phyloP scores from a whole-genome alignment of 2,113 vertebrate species.

The Hiodon alosoides region DNA sequence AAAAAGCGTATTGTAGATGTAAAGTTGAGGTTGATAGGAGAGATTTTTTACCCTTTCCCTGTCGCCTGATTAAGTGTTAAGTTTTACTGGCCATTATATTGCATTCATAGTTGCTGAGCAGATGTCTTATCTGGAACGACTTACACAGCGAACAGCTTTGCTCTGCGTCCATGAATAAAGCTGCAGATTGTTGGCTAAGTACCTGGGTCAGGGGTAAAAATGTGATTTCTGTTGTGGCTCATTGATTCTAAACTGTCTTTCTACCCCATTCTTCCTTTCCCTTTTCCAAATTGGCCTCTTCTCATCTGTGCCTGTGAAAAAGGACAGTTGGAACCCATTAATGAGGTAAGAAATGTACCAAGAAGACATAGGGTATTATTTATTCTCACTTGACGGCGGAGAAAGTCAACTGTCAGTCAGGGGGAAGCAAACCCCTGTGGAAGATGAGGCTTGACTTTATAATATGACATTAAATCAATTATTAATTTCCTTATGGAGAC shows the following conservation, averaged over 20 bases:
- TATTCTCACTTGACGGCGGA: neutral
- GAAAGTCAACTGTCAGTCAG: neutral
- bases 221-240: neutral
- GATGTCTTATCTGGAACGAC: no score
- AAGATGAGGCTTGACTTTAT: neutral
- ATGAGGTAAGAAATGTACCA: slow-evolving; percentile 71
- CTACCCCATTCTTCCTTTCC: slow-evolving; percentile 19
- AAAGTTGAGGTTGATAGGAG: no score
- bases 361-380: neutral
- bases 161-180: no score
- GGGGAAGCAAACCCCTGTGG: neutral
- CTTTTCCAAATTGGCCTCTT: slow-evolving; percentile 17
- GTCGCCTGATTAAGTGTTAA: no score
- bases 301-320: slow-evolving; percentile 65
- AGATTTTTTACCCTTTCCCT: no score
- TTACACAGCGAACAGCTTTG: no score
- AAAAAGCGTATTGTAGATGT: no score
- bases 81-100: no score
- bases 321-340: slow-evolving; percentile 89
- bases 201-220: neutral
- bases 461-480: neutral
- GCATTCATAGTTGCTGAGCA: no score
- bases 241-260: slow-evolving; percentile 23
- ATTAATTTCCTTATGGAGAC: neutral
- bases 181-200: no score